Percentiles rank a stretch among this genome's conserved stretches.
phyloP scores from a whole-genome alignment of 2,113 vertebrate genomes.

The Aegotheles bennettii region DNA sequence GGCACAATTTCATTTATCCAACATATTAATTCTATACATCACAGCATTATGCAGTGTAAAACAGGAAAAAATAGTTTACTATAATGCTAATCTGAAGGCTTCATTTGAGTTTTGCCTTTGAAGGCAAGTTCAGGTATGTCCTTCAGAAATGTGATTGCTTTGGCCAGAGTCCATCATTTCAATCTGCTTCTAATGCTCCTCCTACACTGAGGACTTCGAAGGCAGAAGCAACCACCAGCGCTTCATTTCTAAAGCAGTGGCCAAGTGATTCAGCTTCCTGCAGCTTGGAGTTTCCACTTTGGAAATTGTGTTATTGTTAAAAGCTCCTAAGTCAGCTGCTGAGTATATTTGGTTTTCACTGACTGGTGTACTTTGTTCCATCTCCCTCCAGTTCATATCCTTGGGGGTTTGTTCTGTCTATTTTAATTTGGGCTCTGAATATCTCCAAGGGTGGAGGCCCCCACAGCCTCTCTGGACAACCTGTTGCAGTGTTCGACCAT shows the following conservation, averaged over 20 bases:
- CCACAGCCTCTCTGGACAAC: not conserved
- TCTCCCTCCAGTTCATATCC: not conserved
- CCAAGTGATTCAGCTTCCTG: not conserved
- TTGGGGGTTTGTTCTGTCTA: not conserved
- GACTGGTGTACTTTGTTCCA: not conserved
- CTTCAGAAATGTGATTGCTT: not conserved
- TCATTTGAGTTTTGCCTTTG: not conserved
- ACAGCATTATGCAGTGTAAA: rapidly evolving
- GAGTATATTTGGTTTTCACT: not conserved
- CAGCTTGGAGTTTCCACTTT: not conserved
- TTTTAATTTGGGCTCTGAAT: not conserved
- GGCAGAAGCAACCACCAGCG: not conserved
- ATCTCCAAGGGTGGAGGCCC: too few relatives aligned
- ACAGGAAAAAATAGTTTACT: not conserved
- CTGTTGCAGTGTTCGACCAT: rapidly evolving
- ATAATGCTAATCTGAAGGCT: not conserved
- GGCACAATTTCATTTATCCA: not conserved
- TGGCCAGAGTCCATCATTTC: not conserved
- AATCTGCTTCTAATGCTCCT: not conserved
- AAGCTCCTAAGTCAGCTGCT: not conserved
- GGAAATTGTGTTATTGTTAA: not conserved
- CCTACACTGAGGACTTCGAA: not conserved
- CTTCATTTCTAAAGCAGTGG: not conserved
- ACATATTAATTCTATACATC: not conserved
- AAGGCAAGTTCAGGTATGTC: not conserved